Conservation (phyloP, 1,140 invertebrate genomes). For the Halyomorpha halys region DNA sequence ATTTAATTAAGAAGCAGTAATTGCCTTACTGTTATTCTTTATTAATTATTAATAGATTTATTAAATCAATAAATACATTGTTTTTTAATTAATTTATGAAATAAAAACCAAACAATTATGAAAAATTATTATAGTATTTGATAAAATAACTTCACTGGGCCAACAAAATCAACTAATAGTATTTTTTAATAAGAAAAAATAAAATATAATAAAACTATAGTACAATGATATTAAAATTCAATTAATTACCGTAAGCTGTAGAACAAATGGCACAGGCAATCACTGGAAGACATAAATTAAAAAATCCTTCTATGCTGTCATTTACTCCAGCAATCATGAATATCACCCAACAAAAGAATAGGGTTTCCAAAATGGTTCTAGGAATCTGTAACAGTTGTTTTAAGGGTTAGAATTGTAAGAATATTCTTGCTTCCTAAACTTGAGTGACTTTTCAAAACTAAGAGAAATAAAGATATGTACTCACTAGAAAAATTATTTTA, state of each 20-base stretch:
- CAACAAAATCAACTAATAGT: too few species aligned
- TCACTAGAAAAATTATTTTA: slow-evolving; percentile 56
- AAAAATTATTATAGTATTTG: too few species aligned
- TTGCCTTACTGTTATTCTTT: too few species aligned
- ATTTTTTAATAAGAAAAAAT: too few species aligned
- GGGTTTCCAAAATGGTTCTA: slow-evolving; percentile 46
- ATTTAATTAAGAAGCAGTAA: too few species aligned
- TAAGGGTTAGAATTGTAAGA: background rate
- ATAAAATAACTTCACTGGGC: too few species aligned
- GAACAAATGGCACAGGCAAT: slow-evolving; percentile 38
- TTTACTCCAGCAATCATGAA: slow-evolving; percentile 42
- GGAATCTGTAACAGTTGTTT: slow-evolving; percentile 44
- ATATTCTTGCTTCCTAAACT: background rate
- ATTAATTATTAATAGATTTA: too few species aligned
- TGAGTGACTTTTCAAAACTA: background rate
- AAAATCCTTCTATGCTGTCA: slow-evolving; percentile 34
- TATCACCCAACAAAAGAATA: slow-evolving; percentile 46
- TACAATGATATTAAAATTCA: slow-evolving; percentile 25
- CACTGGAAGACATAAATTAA: slow-evolving; percentile 36
- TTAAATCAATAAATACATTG: too few species aligned
- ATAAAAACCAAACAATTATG: too few species aligned
- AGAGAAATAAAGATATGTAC: slow-evolving; percentile 29
- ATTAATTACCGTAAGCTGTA: slow-evolving; percentile 39
- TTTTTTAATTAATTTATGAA: too few species aligned
- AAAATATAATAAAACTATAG: too few species aligned